Evolutionary conservation across 2,888 invertebrate genomes (phyloP).

Genomic region (Aphelenchoides bicaudatus): DNA sequence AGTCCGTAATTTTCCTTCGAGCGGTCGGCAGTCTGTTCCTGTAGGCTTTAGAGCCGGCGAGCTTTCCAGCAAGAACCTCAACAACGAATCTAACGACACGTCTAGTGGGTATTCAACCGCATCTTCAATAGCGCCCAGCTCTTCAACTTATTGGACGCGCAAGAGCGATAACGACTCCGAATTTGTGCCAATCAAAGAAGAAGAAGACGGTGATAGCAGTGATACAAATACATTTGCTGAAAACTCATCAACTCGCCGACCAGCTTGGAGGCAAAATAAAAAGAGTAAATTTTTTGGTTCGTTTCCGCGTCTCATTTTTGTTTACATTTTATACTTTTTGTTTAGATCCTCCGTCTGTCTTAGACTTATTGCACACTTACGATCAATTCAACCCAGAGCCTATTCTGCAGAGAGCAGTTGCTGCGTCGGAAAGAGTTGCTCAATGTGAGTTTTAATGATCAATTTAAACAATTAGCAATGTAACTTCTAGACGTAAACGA

Average conservation of each 20-base stretch:
- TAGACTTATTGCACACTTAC: conserved; percentile 15
- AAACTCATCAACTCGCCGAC: too few relatives aligned
- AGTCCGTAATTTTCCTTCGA: not conserved
- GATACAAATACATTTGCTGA: too few relatives aligned
- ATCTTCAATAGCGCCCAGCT: conserved; percentile 12
- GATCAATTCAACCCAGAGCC: conserved; percentile 19
- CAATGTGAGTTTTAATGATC: too few relatives aligned
- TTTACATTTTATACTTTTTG: too few relatives aligned
- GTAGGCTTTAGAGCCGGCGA: not conserved
- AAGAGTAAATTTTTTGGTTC: not conserved
- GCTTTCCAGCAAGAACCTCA: not conserved
- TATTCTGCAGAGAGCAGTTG: conserved; percentile 13
- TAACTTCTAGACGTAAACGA: conserved; percentile 9
- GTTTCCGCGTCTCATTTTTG: not conserved
- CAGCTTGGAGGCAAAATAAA: conserved; percentile 6
- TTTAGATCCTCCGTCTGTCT: conserved; percentile 10
- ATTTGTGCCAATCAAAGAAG: conserved; percentile 16
- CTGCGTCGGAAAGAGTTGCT: conserved; percentile 10
- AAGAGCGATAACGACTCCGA: conserved; percentile 22
- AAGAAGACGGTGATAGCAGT: too few relatives aligned
- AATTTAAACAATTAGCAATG: conserved; percentile 2
- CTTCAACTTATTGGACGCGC: conserved; percentile 17
- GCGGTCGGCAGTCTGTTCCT: conserved; percentile 15
- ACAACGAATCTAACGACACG: conserved; percentile 16
- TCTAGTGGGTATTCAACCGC: conserved; percentile 17